Evolutionary conservation across 2,888 invertebrate genomes (phyloP), one percentile per base, ranked within the genome.

Genomic region (Nomada goodeniana): DNA sequence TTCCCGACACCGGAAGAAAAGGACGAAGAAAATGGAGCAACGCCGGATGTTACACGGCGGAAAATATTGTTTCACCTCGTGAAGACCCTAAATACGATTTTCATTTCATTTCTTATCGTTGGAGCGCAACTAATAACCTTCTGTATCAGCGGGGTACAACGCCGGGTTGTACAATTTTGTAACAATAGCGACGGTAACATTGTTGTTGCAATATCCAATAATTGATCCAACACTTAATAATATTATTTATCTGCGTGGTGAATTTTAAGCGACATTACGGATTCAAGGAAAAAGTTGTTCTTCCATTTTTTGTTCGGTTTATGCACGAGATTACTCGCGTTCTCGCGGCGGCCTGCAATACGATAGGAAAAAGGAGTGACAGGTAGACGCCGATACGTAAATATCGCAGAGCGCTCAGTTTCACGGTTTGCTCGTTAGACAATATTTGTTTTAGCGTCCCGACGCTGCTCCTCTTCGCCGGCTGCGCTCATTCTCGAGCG

Each of bases 371-470:
- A 57, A 70, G n/a, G 44, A 11, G n/a, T n/a, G 44, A 18, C 60
- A 68, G 23, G 15, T n/a, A 36, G 70, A 26, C 29, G 44, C 57
- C 18, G 70, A 65, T 80, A 64, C 53, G 67, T 68, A 73, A 68
- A 68, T 80, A 80, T 72, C 55, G 50, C 20, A 15, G 53, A 20
- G 10, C 44, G 26, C 29, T 15, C 42, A 65, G 72, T 70, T 47
- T 20, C 55, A 65, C 55, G 44, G 26, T 47, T 42, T 52, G 55
- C 50, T 59, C 52, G 67, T 60, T 72, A 47, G 67, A 61, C 67
- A 72, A 72, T 71, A 80, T 80, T 79, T 72, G 65, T 61, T 59
- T 64, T 64, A 36, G 36, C 68, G n/a, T 72, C 26, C 29, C 52
- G 50, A 36, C 44, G 29, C 42, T 65, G 50, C 13, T 52, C 23